Evolutionary conservation across 2,888 invertebrate genomes (phyloP).

Genomic region (Nephrotoma guestfalica): DNA sequence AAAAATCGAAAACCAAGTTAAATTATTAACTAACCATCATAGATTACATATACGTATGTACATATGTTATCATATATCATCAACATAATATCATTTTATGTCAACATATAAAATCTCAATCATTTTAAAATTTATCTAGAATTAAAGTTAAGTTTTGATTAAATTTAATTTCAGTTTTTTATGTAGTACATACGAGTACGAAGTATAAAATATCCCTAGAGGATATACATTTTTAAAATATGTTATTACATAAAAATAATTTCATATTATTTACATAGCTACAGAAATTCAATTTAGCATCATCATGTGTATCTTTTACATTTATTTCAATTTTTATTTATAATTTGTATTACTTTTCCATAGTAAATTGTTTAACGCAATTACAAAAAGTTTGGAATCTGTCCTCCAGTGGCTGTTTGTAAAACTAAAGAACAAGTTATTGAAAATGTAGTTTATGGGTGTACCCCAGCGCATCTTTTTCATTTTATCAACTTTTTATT

Average conservation of each 20-base stretch:
- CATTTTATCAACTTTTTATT: too few species aligned
- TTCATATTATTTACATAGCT: neutral
- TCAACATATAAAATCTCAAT: neutral
- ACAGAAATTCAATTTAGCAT: too few species aligned
- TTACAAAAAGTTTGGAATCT: too few species aligned
- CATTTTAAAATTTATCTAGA: neutral
- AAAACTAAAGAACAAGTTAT: too few species aligned
- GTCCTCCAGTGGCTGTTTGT: too few species aligned
- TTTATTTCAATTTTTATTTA: too few species aligned
- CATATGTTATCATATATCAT: neutral
- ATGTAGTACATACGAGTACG: neutral
- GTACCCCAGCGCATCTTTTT: too few species aligned
- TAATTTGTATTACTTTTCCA: too few species aligned
- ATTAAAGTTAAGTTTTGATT: neutral
- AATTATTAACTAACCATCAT: neutral
- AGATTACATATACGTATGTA: too few species aligned
- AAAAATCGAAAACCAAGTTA: neutral
- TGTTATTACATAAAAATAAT: neutral
- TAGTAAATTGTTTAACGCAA: too few species aligned
- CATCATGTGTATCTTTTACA: too few species aligned
- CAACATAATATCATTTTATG: neutral
- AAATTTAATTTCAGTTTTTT: neutral
- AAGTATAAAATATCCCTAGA: neutral
- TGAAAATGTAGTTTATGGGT: too few species aligned
- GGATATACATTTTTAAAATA: neutral